These are phyloP conservation scores for Uropetala carovei DNA, from an alignment of 2,888 invertebrate genomes.

Conservation along the genomic window DNA sequence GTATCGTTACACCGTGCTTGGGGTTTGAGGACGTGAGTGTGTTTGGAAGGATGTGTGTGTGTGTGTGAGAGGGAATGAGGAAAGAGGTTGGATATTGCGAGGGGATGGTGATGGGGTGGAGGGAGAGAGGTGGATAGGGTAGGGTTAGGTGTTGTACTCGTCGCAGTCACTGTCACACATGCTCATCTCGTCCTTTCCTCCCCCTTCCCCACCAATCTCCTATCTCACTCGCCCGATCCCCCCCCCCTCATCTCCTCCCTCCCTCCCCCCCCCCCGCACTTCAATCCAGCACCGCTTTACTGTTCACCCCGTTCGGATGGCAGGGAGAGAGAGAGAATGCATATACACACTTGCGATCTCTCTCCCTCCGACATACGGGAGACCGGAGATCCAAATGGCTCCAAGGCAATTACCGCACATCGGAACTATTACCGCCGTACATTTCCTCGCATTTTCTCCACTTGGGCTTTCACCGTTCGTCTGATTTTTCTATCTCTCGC, in stretches of 20 bases:
- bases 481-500: not conserved
- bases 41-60: not conserved
- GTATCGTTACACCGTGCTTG: conserved; percentile 62
- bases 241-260: not conserved
- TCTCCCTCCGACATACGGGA: not conserved
- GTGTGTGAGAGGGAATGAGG: not conserved
- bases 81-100: not conserved
- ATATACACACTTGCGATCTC: not conserved
- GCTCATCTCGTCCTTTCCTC: not conserved
- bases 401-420: conserved; percentile 45
- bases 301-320: conserved; percentile 21
- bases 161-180: conserved; percentile 61
- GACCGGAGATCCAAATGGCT: conserved; percentile 32
- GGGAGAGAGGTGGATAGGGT: not conserved
- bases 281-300: not conserved
- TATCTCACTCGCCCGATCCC: not conserved
- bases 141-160: conserved; percentile 50
- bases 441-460: not conserved
- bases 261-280: conserved; percentile 7
- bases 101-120: not conserved
- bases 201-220: not conserved
- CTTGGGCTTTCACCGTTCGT: not conserved
- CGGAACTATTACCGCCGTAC: conserved; percentile 45
- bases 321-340: not conserved
- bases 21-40: conserved; percentile 62